Evolutionary conservation across 2,888 invertebrate species (phyloP).

Genomic region (Plagodis dolabraria): DNA sequence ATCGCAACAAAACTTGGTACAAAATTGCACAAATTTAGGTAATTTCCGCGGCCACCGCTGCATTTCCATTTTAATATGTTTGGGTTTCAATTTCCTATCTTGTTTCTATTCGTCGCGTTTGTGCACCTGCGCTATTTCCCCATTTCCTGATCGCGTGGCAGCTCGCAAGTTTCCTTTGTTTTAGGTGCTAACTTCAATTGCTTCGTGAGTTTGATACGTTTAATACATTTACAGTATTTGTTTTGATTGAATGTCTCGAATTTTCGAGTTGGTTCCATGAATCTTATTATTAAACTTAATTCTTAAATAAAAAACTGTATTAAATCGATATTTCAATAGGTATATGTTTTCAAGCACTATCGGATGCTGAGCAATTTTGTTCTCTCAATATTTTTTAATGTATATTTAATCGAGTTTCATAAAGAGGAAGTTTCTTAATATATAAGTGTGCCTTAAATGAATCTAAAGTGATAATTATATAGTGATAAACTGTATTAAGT

Average conservation of each 20-base stretch:
- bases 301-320: too few species aligned
- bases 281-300: too few species aligned
- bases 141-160: slow-evolving; percentile 23
- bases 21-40: slow-evolving; percentile 13
- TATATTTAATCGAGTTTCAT: too few species aligned
- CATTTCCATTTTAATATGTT: slow-evolving; percentile 30
- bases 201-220: slow-evolving; percentile 6
- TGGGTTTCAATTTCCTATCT: slow-evolving; percentile 35
- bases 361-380: too few species aligned
- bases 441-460: too few species aligned
- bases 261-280: too few species aligned
- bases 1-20: not conserved
- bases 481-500: too few species aligned
- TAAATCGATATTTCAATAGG: too few species aligned
- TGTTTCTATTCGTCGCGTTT: slow-evolving; percentile 25
- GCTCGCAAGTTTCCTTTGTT: slow-evolving; percentile 10
- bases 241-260: slow-evolving; percentile 16
- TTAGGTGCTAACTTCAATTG: slow-evolving; percentile 15
- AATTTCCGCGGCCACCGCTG: slow-evolving; percentile 10
- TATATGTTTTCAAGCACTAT: too few species aligned
- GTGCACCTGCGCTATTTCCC: slow-evolving; percentile 31
- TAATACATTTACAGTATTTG: not conserved
- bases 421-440: too few species aligned
- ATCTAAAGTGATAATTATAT: too few species aligned
- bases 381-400: too few species aligned